Evolutionary conservation across 2,888 invertebrate species (phyloP).

Genomic region (Mechanitis messenoides): DNA sequence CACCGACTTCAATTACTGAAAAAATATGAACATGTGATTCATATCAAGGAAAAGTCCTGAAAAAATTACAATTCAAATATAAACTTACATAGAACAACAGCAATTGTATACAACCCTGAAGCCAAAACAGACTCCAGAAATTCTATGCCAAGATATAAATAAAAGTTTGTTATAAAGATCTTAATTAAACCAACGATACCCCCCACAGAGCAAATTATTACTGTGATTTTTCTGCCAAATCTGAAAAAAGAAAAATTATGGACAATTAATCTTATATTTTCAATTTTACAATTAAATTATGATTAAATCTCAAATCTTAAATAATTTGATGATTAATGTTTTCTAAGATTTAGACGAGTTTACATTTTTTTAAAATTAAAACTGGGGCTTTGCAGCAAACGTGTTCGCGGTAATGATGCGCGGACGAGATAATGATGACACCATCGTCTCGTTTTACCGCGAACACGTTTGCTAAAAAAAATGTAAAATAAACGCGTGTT

Average conservation of each 20-base stretch:
- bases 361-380: no score
- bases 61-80: not conserved
- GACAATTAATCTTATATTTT: no score
- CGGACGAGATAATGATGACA: no score
- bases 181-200: slow-evolving; percentile 53
- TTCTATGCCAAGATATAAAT: slow-evolving; percentile 49
- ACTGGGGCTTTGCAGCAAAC: no score
- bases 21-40: slow-evolving; percentile 25
- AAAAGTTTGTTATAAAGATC: slow-evolving; percentile 50
- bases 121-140: slow-evolving; percentile 57
- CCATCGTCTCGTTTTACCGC: no score
- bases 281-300: no score
- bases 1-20: slow-evolving; percentile 62
- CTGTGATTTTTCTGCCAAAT: slow-evolving; percentile 56
- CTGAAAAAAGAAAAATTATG: slow-evolving; percentile 37
- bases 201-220: slow-evolving; percentile 53
- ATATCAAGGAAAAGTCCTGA: not conserved
- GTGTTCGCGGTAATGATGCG: no score
- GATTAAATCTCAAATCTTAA: no score
- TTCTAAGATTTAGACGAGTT: no score
- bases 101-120: slow-evolving; percentile 59
- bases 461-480: no score
- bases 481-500: no score
- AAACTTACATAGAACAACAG: slow-evolving; percentile 54
- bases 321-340: no score